Evolutionary conservation across 1,140 invertebrate species (phyloP), one percentile per base, ranked within the genome.

Genomic region (Papilio machaon): DNA sequence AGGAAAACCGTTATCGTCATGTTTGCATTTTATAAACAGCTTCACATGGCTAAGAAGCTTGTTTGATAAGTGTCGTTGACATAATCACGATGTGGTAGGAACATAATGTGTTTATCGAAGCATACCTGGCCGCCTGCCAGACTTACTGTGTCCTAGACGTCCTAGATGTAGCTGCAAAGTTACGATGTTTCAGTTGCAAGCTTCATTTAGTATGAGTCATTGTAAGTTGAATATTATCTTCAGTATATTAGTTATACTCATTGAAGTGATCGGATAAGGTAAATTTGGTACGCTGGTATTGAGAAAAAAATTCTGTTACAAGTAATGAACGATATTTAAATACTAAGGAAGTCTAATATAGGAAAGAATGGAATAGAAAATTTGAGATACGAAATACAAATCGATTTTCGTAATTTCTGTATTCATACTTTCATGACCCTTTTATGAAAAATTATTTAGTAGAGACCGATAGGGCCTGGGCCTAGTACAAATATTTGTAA

Each of bases 101-200:
- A 47, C 52, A 74, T 46, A 43, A 8, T 73, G 73, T 79, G 77
- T 82, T 82, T 80, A 82, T 80, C 79, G 58, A 47, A 23, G 58
- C 35, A 67, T 77, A 82, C 78, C 78, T 80, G 81, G 78, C 73
- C 30, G 81, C 15, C 73, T 73, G 75, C 79, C 82, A 83, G 80
- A 46, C 47, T 64, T 80, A 77, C 52, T 70, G 30, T 19, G 19
- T 30, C 60, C n/a, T 70, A 70, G 67, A 35, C 35, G 35, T 35
- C 30, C 35, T 38, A 70, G 30, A 74, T 23, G 67, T 23, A 43
- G 73, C 7, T 43, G 73, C 67, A 70, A 47, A 46, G 8, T 74
- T 47, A 43, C 17, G 17, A n/a, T 47, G 38, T 74, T n/a, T n/a
- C 15, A 13, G 15, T 74, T 74, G 43, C 73, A 74, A 46, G 43